Base-by-base conservation (phyloP, 2,797 vertebrate genomes). In the Enoplosus armatus region DNA sequence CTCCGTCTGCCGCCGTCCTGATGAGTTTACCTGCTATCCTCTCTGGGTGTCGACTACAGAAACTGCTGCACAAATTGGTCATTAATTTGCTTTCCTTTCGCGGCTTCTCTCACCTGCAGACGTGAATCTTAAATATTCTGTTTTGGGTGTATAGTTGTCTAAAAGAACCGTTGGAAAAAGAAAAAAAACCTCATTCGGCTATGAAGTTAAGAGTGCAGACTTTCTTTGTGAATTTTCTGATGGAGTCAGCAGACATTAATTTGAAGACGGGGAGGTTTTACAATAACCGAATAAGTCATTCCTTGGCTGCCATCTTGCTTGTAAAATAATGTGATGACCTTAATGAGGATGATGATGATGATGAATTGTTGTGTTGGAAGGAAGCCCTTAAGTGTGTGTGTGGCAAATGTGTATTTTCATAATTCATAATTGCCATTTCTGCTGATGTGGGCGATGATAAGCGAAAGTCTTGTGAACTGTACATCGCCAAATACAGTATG, bases 61-160 rank as follows among this genome's bases (percentile, higher is more conserved):
- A 50, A 68, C 47, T 14, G 39, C 33, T 37, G 12, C 45, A 48
- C 45, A 66, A 75, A 78, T 53, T 76, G 72, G 22, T 63, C 72
- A 73, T 79, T 72, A 27, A 63, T 51, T 72, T 55, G 11, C 56
- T 51, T 55, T 77, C 45, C 61, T 54, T 68, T 69, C 54, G 6
- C 8, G 1, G 26, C 6, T 27, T 48, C 20, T 48, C n/a, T 54
- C 1, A 14, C 39, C 2, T 7, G 27, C 10, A 33, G 35, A 37
- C 22, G 48, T 59, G 24, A 66, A 50, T 72, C 33, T 58, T 71
- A 31, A 43, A 75, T 55, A 67, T 60, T 54, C n/a, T 41, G 29
- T 73, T 48, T 70, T 48, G 12, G 3, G 48, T 27, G 12, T 29
- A 41, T 51, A 35, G 16, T 35, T 39, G 18, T 64, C 22, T 41